phyloP scores from a whole-genome alignment of 2,888 invertebrate genomes.

The Orgyia antiqua region DNA sequence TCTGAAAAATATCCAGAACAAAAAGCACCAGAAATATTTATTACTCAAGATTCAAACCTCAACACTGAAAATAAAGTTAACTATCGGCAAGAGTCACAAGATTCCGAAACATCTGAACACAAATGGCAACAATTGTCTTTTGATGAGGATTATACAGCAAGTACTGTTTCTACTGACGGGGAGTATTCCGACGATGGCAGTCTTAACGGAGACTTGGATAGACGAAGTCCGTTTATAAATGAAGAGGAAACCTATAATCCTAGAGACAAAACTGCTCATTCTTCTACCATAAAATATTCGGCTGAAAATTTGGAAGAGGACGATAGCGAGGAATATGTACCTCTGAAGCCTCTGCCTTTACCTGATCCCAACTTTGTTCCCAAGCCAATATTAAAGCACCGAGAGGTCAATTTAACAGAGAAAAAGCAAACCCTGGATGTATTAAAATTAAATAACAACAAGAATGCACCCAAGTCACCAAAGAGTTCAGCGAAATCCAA shows the following conservation, averaged over 20 bases:
- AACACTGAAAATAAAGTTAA: slow-evolving; percentile 40
- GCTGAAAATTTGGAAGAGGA: slow-evolving; percentile 47
- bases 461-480: slow-evolving; percentile 27
- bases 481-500: slow-evolving; percentile 37
- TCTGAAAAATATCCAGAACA: slow-evolving; percentile 15
- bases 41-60: slow-evolving; percentile 56
- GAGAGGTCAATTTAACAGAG: slow-evolving; percentile 44
- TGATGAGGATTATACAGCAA: slow-evolving; percentile 81
- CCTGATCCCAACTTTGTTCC: slow-evolving; percentile 85
- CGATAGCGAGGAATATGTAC: slow-evolving; percentile 76
- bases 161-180: slow-evolving; percentile 77
- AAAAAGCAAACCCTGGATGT: slow-evolving; percentile 23
- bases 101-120: slow-evolving; percentile 46
- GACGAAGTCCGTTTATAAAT: slow-evolving; percentile 51
- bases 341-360: slow-evolving; percentile 79
- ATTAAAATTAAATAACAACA: slow-evolving; percentile 25
- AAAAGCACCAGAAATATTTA: slow-evolving; percentile 44
- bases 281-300: slow-evolving; percentile 40
- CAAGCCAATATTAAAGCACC: slow-evolving; percentile 87
- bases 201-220: slow-evolving; percentile 50
- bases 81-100: slow-evolving; percentile 43
- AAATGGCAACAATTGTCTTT: slow-evolving; percentile 73
- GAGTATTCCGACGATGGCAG: slow-evolving; percentile 66
- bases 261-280: slow-evolving; percentile 64
- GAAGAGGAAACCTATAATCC: slow-evolving; percentile 85